Percentiles rank a stretch among this genome's conserved stretches.
These are phyloP conservation scores for Scomber colias DNA, from an alignment of 2,113 vertebrate species.

Conservation along the genomic window DNA sequence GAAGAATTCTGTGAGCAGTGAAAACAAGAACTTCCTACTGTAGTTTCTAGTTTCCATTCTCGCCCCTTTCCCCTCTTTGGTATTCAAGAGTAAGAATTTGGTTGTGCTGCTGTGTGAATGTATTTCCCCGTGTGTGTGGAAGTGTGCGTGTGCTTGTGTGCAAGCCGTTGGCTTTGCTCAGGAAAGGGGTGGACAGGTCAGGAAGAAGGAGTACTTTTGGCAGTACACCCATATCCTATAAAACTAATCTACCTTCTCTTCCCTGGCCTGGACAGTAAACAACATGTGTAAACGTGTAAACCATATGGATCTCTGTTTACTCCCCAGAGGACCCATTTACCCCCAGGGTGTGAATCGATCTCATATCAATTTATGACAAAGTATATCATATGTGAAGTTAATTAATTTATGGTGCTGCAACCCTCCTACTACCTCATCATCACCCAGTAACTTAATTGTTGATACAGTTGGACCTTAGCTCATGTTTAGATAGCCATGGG, in stretches of 20 bases:
- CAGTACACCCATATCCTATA: slow-evolving; percentile 69
- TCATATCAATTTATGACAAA: slow-evolving; percentile 22
- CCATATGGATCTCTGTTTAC: slow-evolving; percentile 36
- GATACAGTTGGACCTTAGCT: slow-evolving; percentile 78
- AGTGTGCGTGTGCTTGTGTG: slow-evolving; percentile 6
- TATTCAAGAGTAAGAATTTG: slow-evolving; percentile 21
- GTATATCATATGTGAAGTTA: slow-evolving; percentile 11
- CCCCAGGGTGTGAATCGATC: slow-evolving; percentile 24
- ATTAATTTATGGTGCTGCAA: neutral
- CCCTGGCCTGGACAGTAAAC: slow-evolving; percentile 50
- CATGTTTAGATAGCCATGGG: slow-evolving; percentile 76
- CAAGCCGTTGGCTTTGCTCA: slow-evolving; percentile 46
- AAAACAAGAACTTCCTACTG: slow-evolving; percentile 2
- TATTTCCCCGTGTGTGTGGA: slow-evolving; percentile 9
- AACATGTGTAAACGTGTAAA: slow-evolving; percentile 62
- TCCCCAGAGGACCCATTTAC: slow-evolving; percentile 24
- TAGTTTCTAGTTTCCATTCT: slow-evolving; percentile 27
- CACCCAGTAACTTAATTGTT: slow-evolving; percentile 63
- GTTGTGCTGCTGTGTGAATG: slow-evolving; percentile 28
- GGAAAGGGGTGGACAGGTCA: slow-evolving; percentile 66
- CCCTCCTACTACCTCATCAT: slow-evolving; percentile 49
- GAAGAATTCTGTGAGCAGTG: slow-evolving; percentile 13
- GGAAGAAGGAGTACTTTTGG: slow-evolving; percentile 65
- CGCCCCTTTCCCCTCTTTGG: slow-evolving; percentile 24
- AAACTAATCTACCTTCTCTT: slow-evolving; percentile 63